Evolutionary conservation across 2,113 vertebrate genomes (phyloP).

Genomic region (Meriones unguiculatus): DNA sequence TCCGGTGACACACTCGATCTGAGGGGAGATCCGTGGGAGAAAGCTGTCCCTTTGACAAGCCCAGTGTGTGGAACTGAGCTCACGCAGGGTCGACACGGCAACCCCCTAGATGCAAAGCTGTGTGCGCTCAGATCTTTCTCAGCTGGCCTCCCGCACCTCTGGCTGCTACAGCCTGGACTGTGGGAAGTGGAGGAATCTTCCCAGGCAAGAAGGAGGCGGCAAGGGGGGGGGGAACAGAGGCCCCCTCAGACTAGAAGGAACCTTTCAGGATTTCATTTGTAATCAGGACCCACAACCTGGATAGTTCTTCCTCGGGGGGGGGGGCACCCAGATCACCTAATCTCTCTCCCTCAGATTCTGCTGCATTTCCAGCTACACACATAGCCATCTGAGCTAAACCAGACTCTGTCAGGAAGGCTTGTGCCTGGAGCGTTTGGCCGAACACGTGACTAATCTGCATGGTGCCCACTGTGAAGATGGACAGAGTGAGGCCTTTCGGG

Average conservation of each 20-base stretch:
- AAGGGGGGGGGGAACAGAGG: too few species aligned
- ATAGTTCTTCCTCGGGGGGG: not conserved
- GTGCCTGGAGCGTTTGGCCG: not conserved
- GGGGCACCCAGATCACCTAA: too few species aligned
- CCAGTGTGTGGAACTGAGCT: not conserved
- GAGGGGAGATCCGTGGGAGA: not conserved
- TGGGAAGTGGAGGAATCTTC: not conserved
- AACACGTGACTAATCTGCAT: not conserved
- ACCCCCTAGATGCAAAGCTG: not conserved
- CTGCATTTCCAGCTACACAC: not conserved
- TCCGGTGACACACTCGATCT: not conserved
- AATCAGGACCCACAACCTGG: not conserved
- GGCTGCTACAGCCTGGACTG: not conserved
- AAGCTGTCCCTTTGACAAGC: not conserved
- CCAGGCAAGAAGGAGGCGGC: not conserved
- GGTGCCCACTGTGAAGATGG: conserved; percentile 19
- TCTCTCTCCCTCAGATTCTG: not conserved
- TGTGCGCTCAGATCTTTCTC: not conserved
- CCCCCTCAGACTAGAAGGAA: not conserved
- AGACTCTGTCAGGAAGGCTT: conserved; percentile 9
- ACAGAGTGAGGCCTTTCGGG: conserved; percentile 29
- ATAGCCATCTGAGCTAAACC: not conserved
- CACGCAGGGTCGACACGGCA: not conserved
- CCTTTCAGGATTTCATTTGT: not conserved
- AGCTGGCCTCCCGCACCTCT: not conserved